Conservation (phyloP, 37 sponge, comb jelly and placozoan genomes). For the Beroe forskalii region DNA sequence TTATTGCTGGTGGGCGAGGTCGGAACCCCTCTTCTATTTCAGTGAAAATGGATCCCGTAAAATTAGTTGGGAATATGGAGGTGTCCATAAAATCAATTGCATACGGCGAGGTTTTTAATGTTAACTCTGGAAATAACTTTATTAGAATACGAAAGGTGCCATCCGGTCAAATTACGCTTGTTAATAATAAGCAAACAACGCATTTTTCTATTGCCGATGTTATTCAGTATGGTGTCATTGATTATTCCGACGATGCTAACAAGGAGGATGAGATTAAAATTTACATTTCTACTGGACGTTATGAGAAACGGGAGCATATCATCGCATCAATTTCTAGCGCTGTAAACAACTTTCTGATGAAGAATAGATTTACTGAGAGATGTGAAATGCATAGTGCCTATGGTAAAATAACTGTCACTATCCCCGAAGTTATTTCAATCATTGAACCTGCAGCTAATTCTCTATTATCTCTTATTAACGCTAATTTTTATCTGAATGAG, state of each 20-base stretch:
- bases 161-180: not conserved
- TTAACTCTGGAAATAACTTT: not conserved
- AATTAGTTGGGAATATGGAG: not conserved
- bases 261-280: not conserved
- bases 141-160: not conserved
- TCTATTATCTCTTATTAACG: not conserved
- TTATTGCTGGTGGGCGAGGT: slow-evolving; percentile 39
- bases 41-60: slow-evolving; percentile 10
- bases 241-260: not conserved
- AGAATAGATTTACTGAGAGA: not conserved
- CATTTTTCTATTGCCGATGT: not conserved
- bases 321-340: not conserved
- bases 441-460: not conserved
- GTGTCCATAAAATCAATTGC: slow-evolving; percentile 6
- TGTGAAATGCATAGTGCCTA: not conserved
- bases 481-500: not conserved
- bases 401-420: not conserved
- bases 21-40: not conserved
- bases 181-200: not conserved
- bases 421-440: not conserved
- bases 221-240: not conserved
- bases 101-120: slow-evolving; percentile 8
- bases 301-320: not conserved
- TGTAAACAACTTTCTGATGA: not conserved
- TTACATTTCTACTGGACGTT: not conserved